Percentiles rank a stretch among this genome's conserved stretches.
These are phyloP conservation scores for Ceyx cyanopectus DNA, from an alignment of 2,113 vertebrate genomes.

Conservation along the genomic window DNA sequence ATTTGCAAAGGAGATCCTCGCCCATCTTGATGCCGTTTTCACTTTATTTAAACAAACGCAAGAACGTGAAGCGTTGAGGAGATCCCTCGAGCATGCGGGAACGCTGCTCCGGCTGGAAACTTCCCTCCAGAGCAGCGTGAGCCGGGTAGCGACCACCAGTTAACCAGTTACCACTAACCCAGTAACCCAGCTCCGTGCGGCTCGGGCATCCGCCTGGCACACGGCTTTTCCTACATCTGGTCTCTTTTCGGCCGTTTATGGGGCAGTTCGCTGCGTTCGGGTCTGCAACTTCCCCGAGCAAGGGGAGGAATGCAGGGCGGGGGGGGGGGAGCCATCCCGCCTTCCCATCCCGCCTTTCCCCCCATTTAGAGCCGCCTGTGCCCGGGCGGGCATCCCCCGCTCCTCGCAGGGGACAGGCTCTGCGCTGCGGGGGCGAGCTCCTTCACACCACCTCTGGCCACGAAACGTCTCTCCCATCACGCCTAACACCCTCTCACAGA, in stretches of 20 bases:
- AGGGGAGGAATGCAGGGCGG: not conserved
- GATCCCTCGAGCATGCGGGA: not conserved
- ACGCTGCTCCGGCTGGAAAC: not conserved
- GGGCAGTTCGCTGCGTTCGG: not conserved
- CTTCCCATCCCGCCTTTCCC: not conserved
- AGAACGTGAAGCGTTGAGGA: not conserved
- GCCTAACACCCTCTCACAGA: constrained; percentile 63
- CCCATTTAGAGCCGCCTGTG: not conserved
- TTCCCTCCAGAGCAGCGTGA: not conserved
- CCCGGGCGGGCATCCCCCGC: not conserved
- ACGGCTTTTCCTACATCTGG: not conserved
- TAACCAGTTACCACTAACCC: too few relatives aligned
- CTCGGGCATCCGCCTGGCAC: not conserved
- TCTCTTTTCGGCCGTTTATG: not conserved
- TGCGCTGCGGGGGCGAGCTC: not conserved
- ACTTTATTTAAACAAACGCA: not conserved
- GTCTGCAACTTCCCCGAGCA: not conserved
- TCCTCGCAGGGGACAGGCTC: not conserved
- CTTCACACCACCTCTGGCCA: constrained; percentile 50
- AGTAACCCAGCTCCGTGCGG: too few relatives aligned
- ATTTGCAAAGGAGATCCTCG: not conserved
- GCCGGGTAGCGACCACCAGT: too few relatives aligned
- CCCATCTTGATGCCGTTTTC: not conserved
- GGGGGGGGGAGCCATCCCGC: not conserved
- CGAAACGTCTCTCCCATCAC: constrained; percentile 63